phyloP scores from a whole-genome alignment of 2,888 invertebrate genomes.

The Lacanobia oleracea region DNA sequence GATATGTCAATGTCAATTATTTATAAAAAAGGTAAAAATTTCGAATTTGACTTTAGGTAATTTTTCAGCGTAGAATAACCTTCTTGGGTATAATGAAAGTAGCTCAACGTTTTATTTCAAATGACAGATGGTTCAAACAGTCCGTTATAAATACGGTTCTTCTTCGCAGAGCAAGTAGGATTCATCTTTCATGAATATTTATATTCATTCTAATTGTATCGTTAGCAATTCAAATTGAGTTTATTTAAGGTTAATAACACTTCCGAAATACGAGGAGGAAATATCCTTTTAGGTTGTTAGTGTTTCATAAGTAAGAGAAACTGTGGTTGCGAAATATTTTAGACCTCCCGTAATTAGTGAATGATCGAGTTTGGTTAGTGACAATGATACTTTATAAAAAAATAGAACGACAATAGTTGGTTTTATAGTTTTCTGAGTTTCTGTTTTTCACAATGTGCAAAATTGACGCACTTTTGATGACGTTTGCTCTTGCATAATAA shows the following conservation, averaged over 20 bases:
- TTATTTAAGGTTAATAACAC: conserved; percentile 33
- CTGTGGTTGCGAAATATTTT: neutral
- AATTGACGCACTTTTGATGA: too few species aligned
- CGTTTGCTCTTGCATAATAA: too few species aligned
- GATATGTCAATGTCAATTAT: too few species aligned
- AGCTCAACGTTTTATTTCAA: conserved; percentile 8
- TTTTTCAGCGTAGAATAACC: too few species aligned
- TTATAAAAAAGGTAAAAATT: too few species aligned
- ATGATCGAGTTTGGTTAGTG: too few species aligned
- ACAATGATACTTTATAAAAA: too few species aligned
- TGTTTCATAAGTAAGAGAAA: conserved; percentile 28
- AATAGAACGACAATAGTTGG: too few species aligned
- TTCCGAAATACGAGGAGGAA: conserved; percentile 40
- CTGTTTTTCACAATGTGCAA: too few species aligned
- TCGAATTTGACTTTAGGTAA: too few species aligned
- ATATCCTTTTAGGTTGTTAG: conserved; percentile 28
- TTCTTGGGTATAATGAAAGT: too few species aligned
- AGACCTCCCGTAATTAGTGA: neutral
- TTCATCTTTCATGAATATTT: conserved; percentile 45
- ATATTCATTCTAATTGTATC: conserved; percentile 38
- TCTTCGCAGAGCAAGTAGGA: conserved; percentile 36
- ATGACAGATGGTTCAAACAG: conserved; percentile 31
- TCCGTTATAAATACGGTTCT: conserved; percentile 21
- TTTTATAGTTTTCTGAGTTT: too few species aligned
- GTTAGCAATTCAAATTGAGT: conserved; percentile 44